Conservation (phyloP, 2,888 invertebrate species). For the Drosophila tripunctata region DNA sequence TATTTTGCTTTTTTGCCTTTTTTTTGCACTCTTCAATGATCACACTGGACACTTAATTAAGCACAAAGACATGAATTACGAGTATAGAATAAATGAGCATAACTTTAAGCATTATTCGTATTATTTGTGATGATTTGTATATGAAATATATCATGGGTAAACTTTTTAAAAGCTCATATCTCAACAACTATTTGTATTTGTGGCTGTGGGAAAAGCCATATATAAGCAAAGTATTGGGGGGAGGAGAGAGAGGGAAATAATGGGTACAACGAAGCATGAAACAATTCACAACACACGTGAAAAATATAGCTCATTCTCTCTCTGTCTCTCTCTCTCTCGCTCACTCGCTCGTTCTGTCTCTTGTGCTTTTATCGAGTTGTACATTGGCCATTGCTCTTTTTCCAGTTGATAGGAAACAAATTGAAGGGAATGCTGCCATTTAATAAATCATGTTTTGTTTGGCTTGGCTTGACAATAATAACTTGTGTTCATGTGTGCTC, state of each 20-base stretch:
- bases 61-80: conserved; percentile 37
- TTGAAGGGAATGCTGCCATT: conserved; percentile 79
- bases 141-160: conserved; percentile 50
- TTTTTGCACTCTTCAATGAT: conserved; percentile 1
- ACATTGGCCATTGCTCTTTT: conserved; percentile 66
- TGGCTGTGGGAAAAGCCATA: neutral
- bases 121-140: conserved; percentile 57
- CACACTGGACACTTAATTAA: conserved; percentile 22
- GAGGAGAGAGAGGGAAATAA: neutral
- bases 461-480: conserved; percentile 78
- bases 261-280: conserved; percentile 39
- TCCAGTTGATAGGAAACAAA: conserved; percentile 80
- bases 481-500: conserved; percentile 68
- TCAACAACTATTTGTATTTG: conserved; percentile 47
- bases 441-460: conserved; percentile 79
- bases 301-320: conserved; percentile 28
- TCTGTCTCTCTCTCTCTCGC: neutral
- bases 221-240: too few species aligned
- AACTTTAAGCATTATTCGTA: conserved; percentile 47
- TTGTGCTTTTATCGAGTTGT: conserved; percentile 2
- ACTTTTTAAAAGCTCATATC: conserved; percentile 68
- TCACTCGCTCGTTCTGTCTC: neutral
- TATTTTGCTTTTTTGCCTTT: neutral
- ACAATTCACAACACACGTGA: conserved; percentile 61
- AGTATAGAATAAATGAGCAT: conserved; percentile 24